Conservation (phyloP, 2,113 vertebrate species). For the Bubalus kerabau region DNA sequence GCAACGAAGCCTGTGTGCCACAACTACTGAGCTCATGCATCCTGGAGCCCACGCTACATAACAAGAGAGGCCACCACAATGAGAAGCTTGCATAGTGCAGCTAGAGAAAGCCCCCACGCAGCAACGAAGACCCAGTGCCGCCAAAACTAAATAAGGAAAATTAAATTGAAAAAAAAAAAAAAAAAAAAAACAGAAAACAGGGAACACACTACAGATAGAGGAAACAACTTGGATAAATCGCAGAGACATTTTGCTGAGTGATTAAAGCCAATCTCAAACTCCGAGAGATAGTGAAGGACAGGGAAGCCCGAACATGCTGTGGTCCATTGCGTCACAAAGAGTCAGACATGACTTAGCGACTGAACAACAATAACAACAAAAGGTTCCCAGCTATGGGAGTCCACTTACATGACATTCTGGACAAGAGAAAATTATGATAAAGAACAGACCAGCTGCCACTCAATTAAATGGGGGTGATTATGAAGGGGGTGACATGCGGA, state of each 20-base stretch:
- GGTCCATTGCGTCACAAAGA: background rate
- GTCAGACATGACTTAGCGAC: background rate
- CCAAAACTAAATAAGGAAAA: background rate
- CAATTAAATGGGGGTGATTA: background rate
- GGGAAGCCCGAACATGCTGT: background rate
- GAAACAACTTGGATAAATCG: background rate
- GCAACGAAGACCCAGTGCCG: background rate
- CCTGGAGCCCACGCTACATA: background rate
- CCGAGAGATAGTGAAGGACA: background rate
- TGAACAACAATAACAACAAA: background rate
- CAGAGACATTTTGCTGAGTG: background rate
- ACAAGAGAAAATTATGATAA: background rate
- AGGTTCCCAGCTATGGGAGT: background rate
- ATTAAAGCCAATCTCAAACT: background rate
- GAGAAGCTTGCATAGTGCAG: background rate
- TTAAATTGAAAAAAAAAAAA: background rate
- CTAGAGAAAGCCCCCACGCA: background rate
- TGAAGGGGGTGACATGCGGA: fast-evolving
- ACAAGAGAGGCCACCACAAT: background rate
- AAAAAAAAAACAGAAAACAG: background rate
- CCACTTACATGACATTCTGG: background rate
- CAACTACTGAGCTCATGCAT: fast-evolving
- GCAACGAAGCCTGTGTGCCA: background rate
- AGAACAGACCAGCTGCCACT: background rate
- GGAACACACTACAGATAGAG: background rate